These are phyloP conservation scores for Diglossa cyanea DNA, from an alignment of 2,797 vertebrate species.

Conservation along the genomic window DNA sequence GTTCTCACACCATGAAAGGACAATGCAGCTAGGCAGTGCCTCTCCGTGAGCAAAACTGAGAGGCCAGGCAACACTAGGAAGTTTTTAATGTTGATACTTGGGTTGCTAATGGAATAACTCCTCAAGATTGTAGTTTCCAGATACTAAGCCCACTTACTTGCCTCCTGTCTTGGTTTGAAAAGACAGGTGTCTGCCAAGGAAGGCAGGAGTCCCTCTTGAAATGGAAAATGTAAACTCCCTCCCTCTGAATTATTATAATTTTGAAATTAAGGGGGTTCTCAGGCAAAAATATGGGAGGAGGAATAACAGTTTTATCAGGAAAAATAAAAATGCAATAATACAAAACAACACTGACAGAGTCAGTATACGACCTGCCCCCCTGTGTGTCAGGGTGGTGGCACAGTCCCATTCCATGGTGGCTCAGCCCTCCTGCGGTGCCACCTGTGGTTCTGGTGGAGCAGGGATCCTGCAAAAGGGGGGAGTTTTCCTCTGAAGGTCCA, in stretches of 20 bases:
- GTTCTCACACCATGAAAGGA: background rate
- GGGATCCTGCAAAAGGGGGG: rapidly evolving
- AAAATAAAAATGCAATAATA: background rate
- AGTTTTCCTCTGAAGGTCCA: background rate
- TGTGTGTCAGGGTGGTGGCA: background rate
- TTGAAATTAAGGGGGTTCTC: background rate
- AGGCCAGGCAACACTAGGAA: background rate
- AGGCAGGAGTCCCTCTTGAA: background rate
- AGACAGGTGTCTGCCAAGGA: background rate
- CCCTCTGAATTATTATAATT: background rate
- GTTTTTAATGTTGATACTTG: background rate
- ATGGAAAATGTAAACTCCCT: background rate
- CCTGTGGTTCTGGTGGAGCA: background rate
- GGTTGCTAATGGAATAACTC: background rate
- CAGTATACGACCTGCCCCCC: background rate
- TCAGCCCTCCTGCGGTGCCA: background rate
- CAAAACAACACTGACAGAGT: background rate
- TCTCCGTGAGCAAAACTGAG: background rate
- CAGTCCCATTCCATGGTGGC: background rate
- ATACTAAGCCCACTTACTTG: background rate
- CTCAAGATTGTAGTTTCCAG: background rate
- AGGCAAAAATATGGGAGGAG: background rate
- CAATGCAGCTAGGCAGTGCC: background rate
- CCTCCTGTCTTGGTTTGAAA: background rate
- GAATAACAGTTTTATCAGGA: background rate